A percentile compares a stretch with the other conserved stretches of the same genome.
phyloP scores from a whole-genome alignment of 1,140 invertebrate genomes.

The Drosophila bipectinata region DNA sequence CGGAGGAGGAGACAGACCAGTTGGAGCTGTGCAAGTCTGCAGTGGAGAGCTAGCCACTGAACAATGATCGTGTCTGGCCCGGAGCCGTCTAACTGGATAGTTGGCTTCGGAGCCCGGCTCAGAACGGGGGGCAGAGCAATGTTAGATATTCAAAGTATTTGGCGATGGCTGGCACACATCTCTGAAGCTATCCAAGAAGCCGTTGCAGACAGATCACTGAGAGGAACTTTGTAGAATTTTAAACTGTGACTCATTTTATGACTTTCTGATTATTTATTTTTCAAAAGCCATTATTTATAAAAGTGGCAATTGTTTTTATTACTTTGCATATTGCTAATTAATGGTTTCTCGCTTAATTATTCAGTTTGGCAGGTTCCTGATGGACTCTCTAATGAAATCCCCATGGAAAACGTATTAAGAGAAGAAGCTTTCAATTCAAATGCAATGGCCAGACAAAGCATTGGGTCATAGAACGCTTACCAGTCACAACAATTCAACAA shows the following conservation, averaged over 20 bases:
- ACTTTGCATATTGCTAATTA: constrained; percentile 54
- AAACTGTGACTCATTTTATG: no score
- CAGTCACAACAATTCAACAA: not conserved
- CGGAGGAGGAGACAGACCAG: constrained; percentile 5
- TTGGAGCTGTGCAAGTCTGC: constrained; percentile 23
- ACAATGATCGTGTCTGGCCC: constrained; percentile 39
- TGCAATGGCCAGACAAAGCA: constrained; percentile 37
- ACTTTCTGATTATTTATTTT: not conserved
- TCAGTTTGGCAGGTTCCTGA: constrained; percentile 39
- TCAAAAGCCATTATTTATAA: constrained; percentile 14
- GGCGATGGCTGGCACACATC: constrained; percentile 1
- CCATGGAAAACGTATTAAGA: constrained; percentile 51
- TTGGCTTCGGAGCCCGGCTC: constrained; percentile 13
- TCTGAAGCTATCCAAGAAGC: not conserved
- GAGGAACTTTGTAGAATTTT: no score
- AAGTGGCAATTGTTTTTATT: not conserved
- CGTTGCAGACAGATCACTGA: not conserved
- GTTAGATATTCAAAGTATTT: constrained; percentile 22
- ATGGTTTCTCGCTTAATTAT: constrained; percentile 47
- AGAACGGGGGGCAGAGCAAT: not conserved
- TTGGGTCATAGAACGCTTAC: constrained; percentile 3
- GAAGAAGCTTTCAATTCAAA: constrained; percentile 17
- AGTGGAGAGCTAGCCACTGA: constrained; percentile 9
- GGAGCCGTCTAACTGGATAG: constrained; percentile 46
- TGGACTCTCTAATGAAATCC: constrained; percentile 15